Percentiles rank a stretch among this genome's conserved stretches.
Conservation (phyloP, 35 echinoderm and acorn worm genomes). For the Diadema setosum region DNA sequence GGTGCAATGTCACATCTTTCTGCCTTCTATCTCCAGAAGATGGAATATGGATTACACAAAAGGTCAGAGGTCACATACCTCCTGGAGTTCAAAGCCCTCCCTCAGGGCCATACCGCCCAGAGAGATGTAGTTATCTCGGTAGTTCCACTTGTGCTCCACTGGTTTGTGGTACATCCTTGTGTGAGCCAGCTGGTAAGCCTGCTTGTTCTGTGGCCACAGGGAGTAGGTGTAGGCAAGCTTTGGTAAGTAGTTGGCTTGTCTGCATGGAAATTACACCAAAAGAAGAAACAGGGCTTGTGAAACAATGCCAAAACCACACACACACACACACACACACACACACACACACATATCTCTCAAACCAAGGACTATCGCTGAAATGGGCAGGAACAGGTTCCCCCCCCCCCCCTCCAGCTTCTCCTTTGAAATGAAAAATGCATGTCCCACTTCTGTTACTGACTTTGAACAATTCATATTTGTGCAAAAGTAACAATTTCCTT, state of each 20-base stretch:
- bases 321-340: neutral
- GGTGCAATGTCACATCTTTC: no score
- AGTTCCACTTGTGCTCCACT: slow-evolving; percentile 88
- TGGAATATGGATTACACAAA: no score
- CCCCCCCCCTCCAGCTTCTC: no score
- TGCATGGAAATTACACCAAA: neutral
- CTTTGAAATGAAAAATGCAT: no score
- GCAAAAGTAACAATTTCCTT: no score
- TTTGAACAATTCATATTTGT: no score
- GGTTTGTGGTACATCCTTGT: slow-evolving; percentile 46
- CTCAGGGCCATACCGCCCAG: slow-evolving; percentile 3
- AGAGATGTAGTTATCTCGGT: slow-evolving; percentile 87
- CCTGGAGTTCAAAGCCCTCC: slow-evolving; percentile 37
- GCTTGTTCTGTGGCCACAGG: slow-evolving; percentile 54
- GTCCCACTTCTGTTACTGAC: no score
- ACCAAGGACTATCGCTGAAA: no score
- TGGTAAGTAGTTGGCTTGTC: neutral
- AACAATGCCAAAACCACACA: no score
- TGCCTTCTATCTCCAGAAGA: no score
- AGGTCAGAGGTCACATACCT: neutral
- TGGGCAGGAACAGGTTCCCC: no score
- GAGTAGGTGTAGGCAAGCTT: slow-evolving; percentile 62
- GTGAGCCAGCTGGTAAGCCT: slow-evolving; percentile 28
- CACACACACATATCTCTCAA: neutral
- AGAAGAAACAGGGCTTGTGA: neutral